These are phyloP conservation scores for Ethmia dodecea DNA, from an alignment of 2,888 invertebrate species.

Conservation along the genomic window DNA sequence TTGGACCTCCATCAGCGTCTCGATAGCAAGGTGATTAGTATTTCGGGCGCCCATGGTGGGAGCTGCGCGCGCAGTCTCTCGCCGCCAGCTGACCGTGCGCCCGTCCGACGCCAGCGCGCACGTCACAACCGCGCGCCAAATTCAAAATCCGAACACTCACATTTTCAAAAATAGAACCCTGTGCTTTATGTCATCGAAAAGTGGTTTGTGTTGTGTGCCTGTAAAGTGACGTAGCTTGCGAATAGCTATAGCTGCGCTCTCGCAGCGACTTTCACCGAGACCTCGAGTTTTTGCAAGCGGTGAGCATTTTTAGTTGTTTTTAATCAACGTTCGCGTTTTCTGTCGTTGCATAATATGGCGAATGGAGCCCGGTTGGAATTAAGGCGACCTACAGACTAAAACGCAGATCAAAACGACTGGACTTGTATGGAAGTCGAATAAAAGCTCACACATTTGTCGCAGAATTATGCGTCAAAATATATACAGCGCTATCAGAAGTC, in stretches of 20 bases:
- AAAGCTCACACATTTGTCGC: too few relatives aligned
- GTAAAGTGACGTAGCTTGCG: slow-evolving; percentile 39
- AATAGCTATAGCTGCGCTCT: slow-evolving; percentile 37
- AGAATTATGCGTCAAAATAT: too few relatives aligned
- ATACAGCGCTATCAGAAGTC: too few relatives aligned
- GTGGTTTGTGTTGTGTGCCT: slow-evolving; percentile 62
- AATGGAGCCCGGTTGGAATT: too few relatives aligned
- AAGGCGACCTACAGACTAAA: too few relatives aligned
- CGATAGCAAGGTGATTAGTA: slow-evolving; percentile 73
- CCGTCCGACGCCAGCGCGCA: slow-evolving; percentile 49
- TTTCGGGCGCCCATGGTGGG: slow-evolving; percentile 60
- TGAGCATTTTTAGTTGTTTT: slow-evolving; percentile 55
- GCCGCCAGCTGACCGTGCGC: slow-evolving; percentile 61
- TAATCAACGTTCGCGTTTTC: too few relatives aligned
- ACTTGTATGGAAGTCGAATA: too few relatives aligned
- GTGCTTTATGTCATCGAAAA: slow-evolving; percentile 41
- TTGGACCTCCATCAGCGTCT: slow-evolving; percentile 42
- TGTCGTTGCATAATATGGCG: too few relatives aligned
- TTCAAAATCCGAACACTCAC: slow-evolving; percentile 19
- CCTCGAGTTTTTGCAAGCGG: slow-evolving; percentile 58
- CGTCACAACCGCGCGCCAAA: slow-evolving; percentile 43
- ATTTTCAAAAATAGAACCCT: slow-evolving; percentile 35
- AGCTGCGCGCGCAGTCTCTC: slow-evolving; percentile 66
- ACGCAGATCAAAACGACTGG: too few relatives aligned
- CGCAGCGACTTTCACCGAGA: slow-evolving; percentile 46